A percentile compares a stretch with the other conserved stretches of the same genome.
These are phyloP conservation scores for Thunnus maccoyii DNA, from an alignment of 2,113 vertebrate genomes.

Conservation along the genomic window DNA sequence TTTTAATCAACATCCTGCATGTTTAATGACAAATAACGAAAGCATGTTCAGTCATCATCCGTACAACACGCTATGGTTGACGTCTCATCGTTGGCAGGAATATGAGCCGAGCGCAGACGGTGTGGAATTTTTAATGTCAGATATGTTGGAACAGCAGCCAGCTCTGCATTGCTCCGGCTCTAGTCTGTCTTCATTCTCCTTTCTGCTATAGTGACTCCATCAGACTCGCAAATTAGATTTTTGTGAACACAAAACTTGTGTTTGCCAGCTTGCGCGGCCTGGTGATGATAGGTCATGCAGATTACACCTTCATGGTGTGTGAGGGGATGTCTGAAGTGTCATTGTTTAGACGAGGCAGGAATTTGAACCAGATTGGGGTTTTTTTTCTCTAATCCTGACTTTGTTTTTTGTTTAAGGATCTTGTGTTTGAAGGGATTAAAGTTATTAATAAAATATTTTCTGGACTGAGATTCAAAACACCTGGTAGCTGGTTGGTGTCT, in stretches of 20 bases:
- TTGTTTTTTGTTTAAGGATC: not conserved
- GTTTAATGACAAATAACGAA: slow-evolving; percentile 9
- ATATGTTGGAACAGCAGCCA: slow-evolving; percentile 33
- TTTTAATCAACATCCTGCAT: slow-evolving; percentile 10
- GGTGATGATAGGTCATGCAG: slow-evolving; percentile 9
- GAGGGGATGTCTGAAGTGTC: no score
- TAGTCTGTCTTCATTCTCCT: slow-evolving; percentile 11
- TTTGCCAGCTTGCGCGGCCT: slow-evolving; percentile 49
- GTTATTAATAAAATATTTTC: not conserved
- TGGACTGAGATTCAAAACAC: not conserved
- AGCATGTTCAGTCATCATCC: not conserved
- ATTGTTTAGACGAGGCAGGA: not conserved
- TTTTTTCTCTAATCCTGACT: slow-evolving; percentile 7
- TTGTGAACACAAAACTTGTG: slow-evolving; percentile 56
- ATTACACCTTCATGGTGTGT: slow-evolving; percentile 1
- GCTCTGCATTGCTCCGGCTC: slow-evolving; percentile 26
- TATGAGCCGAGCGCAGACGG: not conserved
- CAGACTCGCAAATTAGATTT: slow-evolving; percentile 55
- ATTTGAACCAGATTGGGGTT: not conserved
- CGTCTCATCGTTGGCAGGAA: not conserved
- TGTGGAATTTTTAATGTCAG: slow-evolving; percentile 18
- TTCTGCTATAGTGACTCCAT: slow-evolving; percentile 28
- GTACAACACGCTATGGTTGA: not conserved
- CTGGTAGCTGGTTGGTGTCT: slow-evolving; percentile 1
- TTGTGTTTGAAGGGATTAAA: slow-evolving; percentile 12